Percentiles rank a stretch among this genome's conserved stretches.
Conservation (phyloP, 2,888 invertebrate species). For the Parnassius glacialis region DNA sequence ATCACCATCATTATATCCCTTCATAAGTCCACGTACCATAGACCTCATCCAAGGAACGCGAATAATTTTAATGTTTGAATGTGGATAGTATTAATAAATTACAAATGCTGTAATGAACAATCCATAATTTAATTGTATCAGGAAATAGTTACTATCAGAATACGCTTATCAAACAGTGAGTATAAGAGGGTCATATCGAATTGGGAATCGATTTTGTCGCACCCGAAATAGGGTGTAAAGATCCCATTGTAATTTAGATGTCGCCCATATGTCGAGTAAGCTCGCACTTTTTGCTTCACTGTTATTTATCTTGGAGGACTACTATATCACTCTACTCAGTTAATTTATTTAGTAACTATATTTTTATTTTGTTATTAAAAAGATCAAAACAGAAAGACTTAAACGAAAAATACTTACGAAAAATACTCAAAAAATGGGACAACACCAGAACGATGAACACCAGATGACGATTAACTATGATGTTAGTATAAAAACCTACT, state of each 20-base stretch:
- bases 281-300: constrained; percentile 43
- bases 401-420: too few species aligned
- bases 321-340: neutral
- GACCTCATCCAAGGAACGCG: too few species aligned
- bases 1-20: too few species aligned
- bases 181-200: constrained; percentile 73
- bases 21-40: too few species aligned
- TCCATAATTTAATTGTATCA: constrained; percentile 10
- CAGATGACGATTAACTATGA: too few species aligned
- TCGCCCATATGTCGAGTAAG: constrained; percentile 67
- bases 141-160: constrained; percentile 25
- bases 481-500: too few species aligned
- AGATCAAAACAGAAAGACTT: too few species aligned
- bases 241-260: constrained; percentile 74
- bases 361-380: too few species aligned
- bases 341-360: too few species aligned
- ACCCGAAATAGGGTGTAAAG: constrained; percentile 76
- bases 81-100: neutral
- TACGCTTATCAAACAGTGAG: constrained; percentile 55
- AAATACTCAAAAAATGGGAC: too few species aligned
- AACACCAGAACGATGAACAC: too few species aligned
- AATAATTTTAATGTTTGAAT: too few species aligned
- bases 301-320: constrained; percentile 27
- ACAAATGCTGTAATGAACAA: constrained; percentile 33
- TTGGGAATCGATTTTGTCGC: constrained; percentile 77